Base-by-base conservation (phyloP, 64 coral and sea anemone species). In the Porites australiensis region DNA sequence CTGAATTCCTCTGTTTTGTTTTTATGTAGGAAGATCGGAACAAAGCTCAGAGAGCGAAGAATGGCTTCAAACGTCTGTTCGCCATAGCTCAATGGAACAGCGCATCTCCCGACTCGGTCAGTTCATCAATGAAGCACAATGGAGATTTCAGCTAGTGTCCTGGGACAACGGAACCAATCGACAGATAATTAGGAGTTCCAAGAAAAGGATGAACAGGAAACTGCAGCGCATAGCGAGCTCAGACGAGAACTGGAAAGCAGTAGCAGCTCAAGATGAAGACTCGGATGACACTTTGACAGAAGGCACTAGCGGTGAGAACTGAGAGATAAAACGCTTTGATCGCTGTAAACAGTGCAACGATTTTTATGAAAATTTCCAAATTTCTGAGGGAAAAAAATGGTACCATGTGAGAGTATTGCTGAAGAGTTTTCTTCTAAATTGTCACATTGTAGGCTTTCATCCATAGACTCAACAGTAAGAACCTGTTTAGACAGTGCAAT, bases 41-140 rank as follows among this genome's bases (percentile, higher is more conserved):
- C 44, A 61, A n/a, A 68, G 15, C 49, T 19, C 46, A 8, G 71
- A 70, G 19, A 83, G 78, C 13, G 87, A 73, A 22, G 93, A 95
- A 19, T 95, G 93, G 89, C 19, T 95, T 6, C 79, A 79, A 19
- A 95, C 89, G 19, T 77, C 77, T 55, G 93, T 98, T 0, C 60
- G 43, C 67, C 69, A 19, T 15, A 72, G 60, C 57, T 86, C 91
- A 50, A 77, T 99, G 52, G 98, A 96, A 16, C 98, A 99, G 73
- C 87, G 89, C 27, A 88, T 93, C 22, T 99, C 98, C 3, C 86
- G 98, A 5, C 85, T 99, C 55, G 86, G 98, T 2, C 94, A 99
- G 74, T 99, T 85, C 88, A 91, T 99, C 27, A 94, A 91, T 53
- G 98, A 99, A 74, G 98, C 98, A 12, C 94, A 99, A 62, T 99